A percentile compares a stretch with the other conserved stretches of the same genome.
Evolutionary conservation across 1,140 invertebrate genomes (phyloP).

Genomic region (Drosophila kohkoa): DNA sequence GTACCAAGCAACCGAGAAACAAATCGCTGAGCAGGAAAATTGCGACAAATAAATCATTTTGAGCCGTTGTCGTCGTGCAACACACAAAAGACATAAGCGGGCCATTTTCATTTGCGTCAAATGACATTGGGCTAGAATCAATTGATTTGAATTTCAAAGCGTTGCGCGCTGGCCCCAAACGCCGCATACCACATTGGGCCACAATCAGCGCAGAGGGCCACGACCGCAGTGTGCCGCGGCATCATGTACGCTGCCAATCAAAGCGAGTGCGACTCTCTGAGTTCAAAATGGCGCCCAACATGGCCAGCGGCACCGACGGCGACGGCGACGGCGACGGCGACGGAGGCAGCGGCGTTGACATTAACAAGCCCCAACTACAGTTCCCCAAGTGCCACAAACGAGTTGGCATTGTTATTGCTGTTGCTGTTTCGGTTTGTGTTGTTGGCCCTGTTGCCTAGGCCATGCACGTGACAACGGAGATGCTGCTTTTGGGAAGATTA

Average conservation of each 20-base stretch:
- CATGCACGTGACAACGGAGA: constrained; percentile 72
- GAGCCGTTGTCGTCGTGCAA: constrained; percentile 61
- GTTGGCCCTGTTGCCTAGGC: constrained; percentile 50
- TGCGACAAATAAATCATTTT: constrained; percentile 83
- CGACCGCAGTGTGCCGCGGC: constrained; percentile 51
- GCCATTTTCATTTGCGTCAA: constrained; percentile 79
- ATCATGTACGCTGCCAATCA: constrained; percentile 80
- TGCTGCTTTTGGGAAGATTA: constrained; percentile 69
- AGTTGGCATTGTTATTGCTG: constrained; percentile 42
- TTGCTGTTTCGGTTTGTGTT: constrained; percentile 1
- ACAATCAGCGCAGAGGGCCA: constrained; percentile 16
- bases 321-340: background rate
- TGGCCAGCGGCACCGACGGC: constrained; percentile 31
- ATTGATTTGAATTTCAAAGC: constrained; percentile 83
- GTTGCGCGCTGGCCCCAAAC: constrained; percentile 1
- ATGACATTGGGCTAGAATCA: constrained; percentile 78
- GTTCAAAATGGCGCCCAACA: constrained; percentile 66
- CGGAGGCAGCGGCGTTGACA: constrained; percentile 47
- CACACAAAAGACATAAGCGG: constrained; percentile 83
- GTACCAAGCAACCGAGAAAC: constrained; percentile 40
- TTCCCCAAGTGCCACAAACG: constrained; percentile 58
- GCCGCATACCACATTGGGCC: constrained; percentile 6
- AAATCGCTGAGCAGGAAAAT: constrained; percentile 79
- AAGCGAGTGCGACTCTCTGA: constrained; percentile 49
- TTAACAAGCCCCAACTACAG: constrained; percentile 78